These are phyloP conservation scores for Toxotes jaculatrix DNA, from an alignment of 2,113 vertebrate species.

Conservation along the genomic window DNA sequence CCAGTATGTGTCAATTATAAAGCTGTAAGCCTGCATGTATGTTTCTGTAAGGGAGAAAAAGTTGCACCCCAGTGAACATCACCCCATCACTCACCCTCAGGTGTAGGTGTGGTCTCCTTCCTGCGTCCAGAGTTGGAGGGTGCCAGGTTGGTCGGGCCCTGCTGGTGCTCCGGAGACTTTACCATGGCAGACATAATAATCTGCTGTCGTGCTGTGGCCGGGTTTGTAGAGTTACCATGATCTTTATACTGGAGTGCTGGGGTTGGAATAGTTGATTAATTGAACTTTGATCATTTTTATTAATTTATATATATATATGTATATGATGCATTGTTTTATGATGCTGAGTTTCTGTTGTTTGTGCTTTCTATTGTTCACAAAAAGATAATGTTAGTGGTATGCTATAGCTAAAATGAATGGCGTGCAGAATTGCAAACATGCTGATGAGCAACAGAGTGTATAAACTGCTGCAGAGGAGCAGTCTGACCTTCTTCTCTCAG, in stretches of 20 bases:
- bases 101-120: constrained; percentile 90
- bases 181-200: constrained; percentile 97
- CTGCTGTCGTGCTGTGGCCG: constrained; percentile 93
- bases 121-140: constrained; percentile 93
- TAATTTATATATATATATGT: not conserved
- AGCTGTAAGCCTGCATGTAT: constrained; percentile 9
- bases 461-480: not conserved
- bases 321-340: not conserved
- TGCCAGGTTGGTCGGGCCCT: constrained; percentile 89
- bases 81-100: constrained; percentile 88
- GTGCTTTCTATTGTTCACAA: too few species aligned
- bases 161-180: constrained; percentile 97
- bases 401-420: not conserved
- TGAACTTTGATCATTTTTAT: not conserved
- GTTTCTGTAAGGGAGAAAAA: not conserved
- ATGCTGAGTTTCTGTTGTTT: not conserved
- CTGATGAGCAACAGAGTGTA: not conserved
- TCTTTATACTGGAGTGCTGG: constrained; percentile 96
- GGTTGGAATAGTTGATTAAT: constrained; percentile 4
- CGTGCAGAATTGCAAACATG: not conserved
- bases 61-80: not conserved
- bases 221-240: constrained; percentile 88
- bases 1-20: constrained; percentile 1
- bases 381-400: not conserved
- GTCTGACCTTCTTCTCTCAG: constrained; percentile 93